Evolutionary conservation across 2,113 vertebrate species (phyloP), one percentile per base, ranked within the genome.

Genomic region (Podarcis raffonei): DNA sequence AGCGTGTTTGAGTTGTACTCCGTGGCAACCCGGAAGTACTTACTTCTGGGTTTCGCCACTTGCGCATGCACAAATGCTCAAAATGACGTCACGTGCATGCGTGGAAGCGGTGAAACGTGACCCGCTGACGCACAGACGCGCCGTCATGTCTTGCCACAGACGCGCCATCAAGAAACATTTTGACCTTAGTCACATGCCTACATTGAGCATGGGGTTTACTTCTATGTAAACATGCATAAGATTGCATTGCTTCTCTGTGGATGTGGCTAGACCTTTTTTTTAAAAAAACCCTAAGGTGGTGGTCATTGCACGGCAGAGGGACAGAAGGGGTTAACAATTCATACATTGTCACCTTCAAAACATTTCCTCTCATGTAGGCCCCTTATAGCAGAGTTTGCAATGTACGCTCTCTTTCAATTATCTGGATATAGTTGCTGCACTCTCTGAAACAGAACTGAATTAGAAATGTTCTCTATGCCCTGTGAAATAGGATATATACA

Each of bases 391-490:
- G 23, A 89, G 1, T 84, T 37, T 88, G 65, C 88, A 35, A 66
- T 0, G 4, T 68, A 82, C 27, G 12, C 66, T 92, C 79, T 82
- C 68, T 93, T 95, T 90, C 90, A 84, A 59, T 89, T 89, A 89
- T 84, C 62, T 89, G 65, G 27, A 7, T 80, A 22, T 35, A 30
- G 65, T 69, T 37, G 30, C 37, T 87, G 4, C 88, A 89, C 87
- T 91, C 91, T 89, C 83, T 83, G 8, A 65, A 89, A 91, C 76
- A 89, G 89, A 91, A 92, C 91, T 94, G 85, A 84, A 83, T 79
- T 92, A 23, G 69, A 88, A 93, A 35, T 35, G 30, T 83, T 94
- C 84, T 91, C 72, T 65, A 59, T 75, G 88, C 86, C 90, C 79
- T 53, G 83, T 90, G 59, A 71, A 79, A 90, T 74, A 78, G 68